These are phyloP conservation scores for Brachypterus glaber DNA, from an alignment of 2,888 invertebrate species.

Conservation along the genomic window DNA sequence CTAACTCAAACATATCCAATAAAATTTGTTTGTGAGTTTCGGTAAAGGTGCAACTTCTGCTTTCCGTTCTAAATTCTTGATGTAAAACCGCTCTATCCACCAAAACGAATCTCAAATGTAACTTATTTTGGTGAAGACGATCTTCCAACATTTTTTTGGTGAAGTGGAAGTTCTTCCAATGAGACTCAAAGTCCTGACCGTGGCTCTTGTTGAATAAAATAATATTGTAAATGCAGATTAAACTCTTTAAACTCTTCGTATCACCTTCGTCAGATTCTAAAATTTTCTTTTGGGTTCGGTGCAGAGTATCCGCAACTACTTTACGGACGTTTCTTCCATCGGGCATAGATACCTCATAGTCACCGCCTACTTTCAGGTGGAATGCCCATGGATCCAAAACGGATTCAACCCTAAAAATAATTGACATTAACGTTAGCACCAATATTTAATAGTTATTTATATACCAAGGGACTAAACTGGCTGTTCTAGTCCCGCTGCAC, in stretches of 20 bases:
- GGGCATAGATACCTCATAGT: constrained; percentile 41
- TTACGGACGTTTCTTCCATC: constrained; percentile 63
- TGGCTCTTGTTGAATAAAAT: constrained; percentile 47
- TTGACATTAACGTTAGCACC: too few species aligned
- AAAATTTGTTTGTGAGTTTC: constrained; percentile 52
- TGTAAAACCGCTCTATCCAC: constrained; percentile 59
- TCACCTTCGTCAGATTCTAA: constrained; percentile 64
- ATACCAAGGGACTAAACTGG: too few species aligned
- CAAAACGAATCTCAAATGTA: constrained; percentile 52
- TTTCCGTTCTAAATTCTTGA: constrained; percentile 48
- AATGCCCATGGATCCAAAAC: constrained; percentile 47
- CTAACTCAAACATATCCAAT: constrained; percentile 51
- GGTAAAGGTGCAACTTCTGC: constrained; percentile 45
- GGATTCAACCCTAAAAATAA: constrained; percentile 46
- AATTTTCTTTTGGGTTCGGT: constrained; percentile 55
- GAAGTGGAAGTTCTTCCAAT: constrained; percentile 56
- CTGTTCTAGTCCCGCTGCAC: too few species aligned
- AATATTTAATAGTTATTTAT: too few species aligned
- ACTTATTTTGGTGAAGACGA: constrained; percentile 51
- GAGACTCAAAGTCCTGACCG: constrained; percentile 50
- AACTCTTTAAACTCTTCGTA: constrained; percentile 55
- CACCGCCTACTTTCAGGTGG: constrained; percentile 43
- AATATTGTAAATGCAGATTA: constrained; percentile 58
- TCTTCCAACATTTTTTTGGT: constrained; percentile 55
- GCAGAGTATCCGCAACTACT: constrained; percentile 50